Evolutionary conservation across 2,113 vertebrate genomes (phyloP).

Genomic region (Sander lucioperca): DNA sequence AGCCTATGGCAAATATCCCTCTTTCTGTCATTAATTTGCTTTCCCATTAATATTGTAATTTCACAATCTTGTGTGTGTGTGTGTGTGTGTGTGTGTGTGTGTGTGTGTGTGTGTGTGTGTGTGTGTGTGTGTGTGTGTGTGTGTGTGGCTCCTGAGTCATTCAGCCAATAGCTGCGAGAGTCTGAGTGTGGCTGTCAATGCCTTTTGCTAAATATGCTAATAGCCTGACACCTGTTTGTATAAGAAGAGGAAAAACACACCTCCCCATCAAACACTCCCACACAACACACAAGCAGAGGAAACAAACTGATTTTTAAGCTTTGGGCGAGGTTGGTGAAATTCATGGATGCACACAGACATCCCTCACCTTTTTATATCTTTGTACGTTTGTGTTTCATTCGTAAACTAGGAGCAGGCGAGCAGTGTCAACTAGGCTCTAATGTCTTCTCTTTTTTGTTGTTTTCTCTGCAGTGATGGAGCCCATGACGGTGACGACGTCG

Average conservation of each 20-base stretch:
- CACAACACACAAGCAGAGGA: slow-evolving; percentile 14
- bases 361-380: not conserved
- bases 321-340: slow-evolving; percentile 6
- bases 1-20: slow-evolving; percentile 27
- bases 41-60: slow-evolving; percentile 29
- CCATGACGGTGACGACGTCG: slow-evolving; percentile 87
- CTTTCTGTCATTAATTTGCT: slow-evolving; percentile 39
- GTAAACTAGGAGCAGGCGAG: not conserved
- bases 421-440: not conserved
- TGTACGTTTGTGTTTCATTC: not conserved
- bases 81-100: not conserved
- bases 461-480: slow-evolving; percentile 85
- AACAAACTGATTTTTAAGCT: slow-evolving; percentile 14
- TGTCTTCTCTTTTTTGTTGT: not conserved
- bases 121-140: slow-evolving; percentile 7
- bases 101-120: not conserved
- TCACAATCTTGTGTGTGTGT: not conserved
- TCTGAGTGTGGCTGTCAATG: slow-evolving; percentile 50
- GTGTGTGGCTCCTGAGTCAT: slow-evolving; percentile 58
- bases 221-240: slow-evolving; percentile 72
- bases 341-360: not conserved
- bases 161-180: slow-evolving; percentile 52
- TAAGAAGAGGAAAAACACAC: slow-evolving; percentile 63
- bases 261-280: slow-evolving; percentile 25
- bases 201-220: slow-evolving; percentile 78